These are phyloP conservation scores for Strigamia maritima DNA, from an alignment of 2,888 invertebrate species.

Conservation along the genomic window DNA sequence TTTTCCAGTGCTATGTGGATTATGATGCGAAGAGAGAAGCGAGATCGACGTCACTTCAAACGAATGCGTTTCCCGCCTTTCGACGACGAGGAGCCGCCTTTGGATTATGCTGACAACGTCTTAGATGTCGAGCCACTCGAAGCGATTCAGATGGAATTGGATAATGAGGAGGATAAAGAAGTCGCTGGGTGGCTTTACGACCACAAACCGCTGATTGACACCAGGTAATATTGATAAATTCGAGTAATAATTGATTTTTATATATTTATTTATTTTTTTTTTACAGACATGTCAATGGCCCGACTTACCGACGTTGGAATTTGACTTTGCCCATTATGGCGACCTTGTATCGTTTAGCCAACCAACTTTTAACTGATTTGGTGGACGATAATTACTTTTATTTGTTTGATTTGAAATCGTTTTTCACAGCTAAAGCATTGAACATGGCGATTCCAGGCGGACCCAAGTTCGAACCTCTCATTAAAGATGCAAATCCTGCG, in stretches of 20 bases:
- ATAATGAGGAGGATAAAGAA: constrained; percentile 86
- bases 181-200: constrained; percentile 98
- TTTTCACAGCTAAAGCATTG: constrained; percentile 98
- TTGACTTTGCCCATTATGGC: constrained; percentile 95
- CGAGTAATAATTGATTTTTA: neutral
- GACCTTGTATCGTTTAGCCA: constrained; percentile 92
- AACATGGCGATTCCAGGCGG: constrained; percentile 99
- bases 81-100: constrained; percentile 98
- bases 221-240: constrained; percentile 60
- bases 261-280: constrained; percentile 11
- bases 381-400: constrained; percentile 99
- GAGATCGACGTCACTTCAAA: constrained; percentile 97
- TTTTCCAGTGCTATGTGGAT: constrained; percentile 99
- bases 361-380: constrained; percentile 94
- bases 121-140: constrained; percentile 98
- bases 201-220: constrained; percentile 89
- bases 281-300: constrained; percentile 81
- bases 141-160: constrained; percentile 97
- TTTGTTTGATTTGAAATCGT: constrained; percentile 97
- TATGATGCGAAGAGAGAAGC: constrained; percentile 98
- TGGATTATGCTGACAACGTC: constrained; percentile 99
- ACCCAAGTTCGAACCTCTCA: constrained; percentile 98
- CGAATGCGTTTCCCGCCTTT: constrained; percentile 99
- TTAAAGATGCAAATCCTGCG: constrained; percentile 95
- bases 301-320: constrained; percentile 96